Base-by-base conservation (phyloP, 2,797 vertebrate genomes). In the Rousettus madagascariensis region DNA sequence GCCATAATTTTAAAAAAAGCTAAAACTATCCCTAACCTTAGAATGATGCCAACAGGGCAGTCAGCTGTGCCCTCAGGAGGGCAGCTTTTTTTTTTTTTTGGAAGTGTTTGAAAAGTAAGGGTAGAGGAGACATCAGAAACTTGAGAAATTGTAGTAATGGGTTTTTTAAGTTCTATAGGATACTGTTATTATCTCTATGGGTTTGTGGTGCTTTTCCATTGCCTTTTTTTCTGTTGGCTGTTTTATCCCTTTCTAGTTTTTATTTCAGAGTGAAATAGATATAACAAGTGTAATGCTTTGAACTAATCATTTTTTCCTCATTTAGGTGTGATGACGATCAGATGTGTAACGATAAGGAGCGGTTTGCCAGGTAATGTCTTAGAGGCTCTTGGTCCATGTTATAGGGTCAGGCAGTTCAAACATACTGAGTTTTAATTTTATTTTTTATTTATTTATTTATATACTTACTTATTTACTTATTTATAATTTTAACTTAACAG, bases 241-340 rank as follows among this genome's bases (percentile, higher is more conserved):
- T 69, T 36, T 93, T 86, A 77, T n/a, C 63, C 20, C 20, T 71
- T 68, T n/a, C 0, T 3, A 36, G 55, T 77, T 84, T 94, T 59
- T 46, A 88, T 77, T 93, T 95, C n/a, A 95, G 71, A 59, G 71
- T 84, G 41, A 53, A 95, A 3, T 46, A 41, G 38, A 0, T 46
- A 1, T 0, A 33, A 53, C 46, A 61, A 89, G 22, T 84, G 5
- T 53, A 90, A 8, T 61, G 0, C 69, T 79, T 68, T 30, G 41
- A 85, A 66, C n/a, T 36, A 53, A 93, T 49, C 16, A 30, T 19
- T 74, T 79, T 97, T 41, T 94, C 46, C 95, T 96, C 88, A 22
- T 94, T 92, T 96, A 99, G 99, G 79, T 99, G 99, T 94, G 99
- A 99, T 0, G 99, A 99, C 26, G 99, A 99, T 66, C 98, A 98